Evolutionary conservation across 2,797 vertebrate species (phyloP).

Genomic region (Siniperca undulata): DNA sequence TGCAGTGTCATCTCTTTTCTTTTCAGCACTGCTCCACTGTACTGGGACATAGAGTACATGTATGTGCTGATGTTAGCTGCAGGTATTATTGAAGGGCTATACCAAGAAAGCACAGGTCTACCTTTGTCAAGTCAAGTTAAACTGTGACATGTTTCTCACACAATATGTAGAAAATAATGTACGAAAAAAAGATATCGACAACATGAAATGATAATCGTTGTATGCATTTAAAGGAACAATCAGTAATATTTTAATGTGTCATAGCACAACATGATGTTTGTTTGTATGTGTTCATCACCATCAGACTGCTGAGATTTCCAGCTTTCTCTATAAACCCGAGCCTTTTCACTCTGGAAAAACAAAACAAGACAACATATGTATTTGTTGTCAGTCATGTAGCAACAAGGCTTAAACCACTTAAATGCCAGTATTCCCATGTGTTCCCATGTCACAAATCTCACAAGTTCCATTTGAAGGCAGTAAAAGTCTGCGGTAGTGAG

Average conservation of each 20-base stretch:
- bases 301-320: neutral
- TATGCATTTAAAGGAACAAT: neutral
- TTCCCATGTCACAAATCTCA: neutral
- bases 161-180: neutral
- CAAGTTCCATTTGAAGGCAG: constrained; percentile 1
- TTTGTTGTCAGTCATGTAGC: constrained; percentile 9
- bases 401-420: neutral
- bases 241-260: neutral
- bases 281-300: neutral
- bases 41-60: constrained; percentile 1
- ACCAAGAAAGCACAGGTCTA: constrained; percentile 1
- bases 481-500: neutral
- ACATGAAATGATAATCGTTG: neutral
- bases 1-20: constrained; percentile 39
- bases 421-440: neutral
- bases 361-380: neutral
- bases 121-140: constrained; percentile 1
- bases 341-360: neutral
- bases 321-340: neutral
- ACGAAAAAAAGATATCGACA: neutral
- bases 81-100: constrained; percentile 16
- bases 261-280: neutral
- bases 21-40: neutral
- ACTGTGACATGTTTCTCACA: neutral
- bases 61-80: constrained; percentile 55